Conservation (phyloP, 2,888 invertebrate species). For the Xestia sexstrigata region DNA sequence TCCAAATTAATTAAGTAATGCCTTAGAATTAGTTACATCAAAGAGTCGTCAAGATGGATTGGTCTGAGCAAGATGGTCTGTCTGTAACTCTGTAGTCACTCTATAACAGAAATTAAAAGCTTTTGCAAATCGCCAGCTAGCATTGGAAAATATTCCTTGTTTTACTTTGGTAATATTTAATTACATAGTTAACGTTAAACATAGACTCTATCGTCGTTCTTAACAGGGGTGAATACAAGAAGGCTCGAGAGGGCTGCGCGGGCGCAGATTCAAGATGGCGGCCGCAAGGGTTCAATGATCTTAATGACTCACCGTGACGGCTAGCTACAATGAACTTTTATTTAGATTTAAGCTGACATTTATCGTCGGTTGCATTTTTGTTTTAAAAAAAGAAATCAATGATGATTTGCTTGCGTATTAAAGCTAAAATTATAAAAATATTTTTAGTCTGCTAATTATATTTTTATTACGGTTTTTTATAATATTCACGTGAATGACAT, state of each 20-base stretch:
- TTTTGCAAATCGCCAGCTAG: not conserved
- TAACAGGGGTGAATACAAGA: constrained; percentile 61
- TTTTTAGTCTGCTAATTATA: constrained; percentile 21
- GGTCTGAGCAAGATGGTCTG: too few species aligned
- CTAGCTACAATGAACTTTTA: constrained; percentile 80
- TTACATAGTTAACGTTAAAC: not conserved
- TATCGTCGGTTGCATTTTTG: constrained; percentile 15
- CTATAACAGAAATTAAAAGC: not conserved
- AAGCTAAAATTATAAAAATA: constrained; percentile 12
- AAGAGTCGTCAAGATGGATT: not conserved
- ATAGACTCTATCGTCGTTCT: not conserved
- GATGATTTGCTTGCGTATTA: constrained; percentile 9
- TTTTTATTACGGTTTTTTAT: constrained; percentile 31
- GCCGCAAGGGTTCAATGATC: constrained; percentile 82
- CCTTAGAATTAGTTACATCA: too few species aligned
- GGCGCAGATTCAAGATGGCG: constrained; percentile 78
- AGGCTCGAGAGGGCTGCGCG: constrained; percentile 72
- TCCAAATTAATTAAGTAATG: not conserved
- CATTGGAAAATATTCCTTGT: not conserved
- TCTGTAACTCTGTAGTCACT: too few species aligned
- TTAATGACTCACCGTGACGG: constrained; percentile 81
- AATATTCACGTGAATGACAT: constrained; percentile 20
- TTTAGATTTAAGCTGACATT: constrained; percentile 37
- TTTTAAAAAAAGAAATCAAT: constrained; percentile 17
- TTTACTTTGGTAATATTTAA: not conserved